Evolutionary conservation across 2,888 invertebrate genomes (phyloP).

Genomic region (Autographa gamma): DNA sequence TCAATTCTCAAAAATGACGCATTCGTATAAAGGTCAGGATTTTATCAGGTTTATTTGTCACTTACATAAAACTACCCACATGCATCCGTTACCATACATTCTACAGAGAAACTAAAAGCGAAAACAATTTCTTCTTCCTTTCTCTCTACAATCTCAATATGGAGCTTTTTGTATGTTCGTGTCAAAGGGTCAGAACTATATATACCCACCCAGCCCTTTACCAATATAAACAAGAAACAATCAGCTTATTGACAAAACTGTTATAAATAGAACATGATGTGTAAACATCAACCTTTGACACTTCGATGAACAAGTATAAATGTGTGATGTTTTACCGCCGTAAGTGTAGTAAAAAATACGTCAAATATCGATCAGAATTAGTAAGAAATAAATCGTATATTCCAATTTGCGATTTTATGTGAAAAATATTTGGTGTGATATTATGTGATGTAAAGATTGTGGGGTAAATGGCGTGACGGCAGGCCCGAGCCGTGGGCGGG

Average conservation of each 20-base stretch:
- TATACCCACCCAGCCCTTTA: slow-evolving; percentile 33
- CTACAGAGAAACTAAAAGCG: not conserved
- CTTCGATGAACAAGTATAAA: slow-evolving; percentile 36
- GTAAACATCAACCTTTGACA: slow-evolving; percentile 64
- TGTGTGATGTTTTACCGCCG: slow-evolving; percentile 5
- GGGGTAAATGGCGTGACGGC: slow-evolving; percentile 82
- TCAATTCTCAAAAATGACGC: slow-evolving; percentile 33
- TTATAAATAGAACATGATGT: slow-evolving; percentile 58
- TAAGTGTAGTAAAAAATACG: slow-evolving; percentile 14
- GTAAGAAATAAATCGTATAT: slow-evolving; percentile 55
- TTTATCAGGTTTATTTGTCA: not conserved
- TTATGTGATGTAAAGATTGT: slow-evolving; percentile 80
- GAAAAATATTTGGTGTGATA: slow-evolving; percentile 73
- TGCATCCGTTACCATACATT: not conserved
- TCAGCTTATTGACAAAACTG: slow-evolving; percentile 53
- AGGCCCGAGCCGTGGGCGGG: slow-evolving; percentile 77
- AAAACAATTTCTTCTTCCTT: not conserved
- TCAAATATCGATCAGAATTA: slow-evolving; percentile 36
- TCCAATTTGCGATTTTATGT: slow-evolving; percentile 59
- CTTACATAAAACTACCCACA: not conserved
- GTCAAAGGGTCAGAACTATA: slow-evolving; percentile 7
- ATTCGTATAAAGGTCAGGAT: slow-evolving; percentile 10
- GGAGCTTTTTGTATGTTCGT: slow-evolving; percentile 20
- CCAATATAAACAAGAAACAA: slow-evolving; percentile 54
- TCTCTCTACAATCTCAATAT: slow-evolving; percentile 5